phyloP scores from a whole-genome alignment of 2,113 vertebrate genomes.

The Eurypyga helias region DNA sequence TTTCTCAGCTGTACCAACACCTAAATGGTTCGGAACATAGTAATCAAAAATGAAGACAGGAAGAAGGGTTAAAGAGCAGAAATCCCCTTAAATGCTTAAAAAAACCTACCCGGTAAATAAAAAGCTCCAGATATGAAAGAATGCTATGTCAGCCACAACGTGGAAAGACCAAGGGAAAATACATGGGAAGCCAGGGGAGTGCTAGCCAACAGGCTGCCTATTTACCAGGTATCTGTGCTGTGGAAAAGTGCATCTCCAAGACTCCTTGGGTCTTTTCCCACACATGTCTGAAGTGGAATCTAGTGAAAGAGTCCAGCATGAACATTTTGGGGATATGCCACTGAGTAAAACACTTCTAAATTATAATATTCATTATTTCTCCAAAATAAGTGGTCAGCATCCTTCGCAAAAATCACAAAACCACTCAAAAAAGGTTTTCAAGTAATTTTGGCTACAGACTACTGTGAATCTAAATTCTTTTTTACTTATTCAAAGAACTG shows the following conservation, averaged over 20 bases:
- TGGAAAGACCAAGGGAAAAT: neutral
- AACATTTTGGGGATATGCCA: neutral
- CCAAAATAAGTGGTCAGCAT: neutral
- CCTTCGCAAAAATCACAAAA: neutral
- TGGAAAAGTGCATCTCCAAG: neutral
- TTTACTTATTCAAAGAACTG: neutral
- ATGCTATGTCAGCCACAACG: neutral
- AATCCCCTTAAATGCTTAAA: neutral
- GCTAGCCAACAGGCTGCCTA: neutral
- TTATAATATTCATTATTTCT: neutral
- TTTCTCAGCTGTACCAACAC: neutral
- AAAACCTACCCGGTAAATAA: neutral
- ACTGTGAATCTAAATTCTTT: neutral
- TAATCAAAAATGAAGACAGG: neutral
- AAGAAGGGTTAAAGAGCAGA: neutral
- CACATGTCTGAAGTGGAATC: accelerated
- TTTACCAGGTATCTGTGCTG: neutral
- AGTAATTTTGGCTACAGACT: neutral
- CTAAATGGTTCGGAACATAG: neutral
- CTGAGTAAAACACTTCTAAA: neutral
- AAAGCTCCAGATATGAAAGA: neutral
- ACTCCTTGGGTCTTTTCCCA: neutral
- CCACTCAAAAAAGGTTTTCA: neutral
- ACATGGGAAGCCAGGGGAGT: neutral
- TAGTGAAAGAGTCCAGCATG: neutral